Evolutionary conservation across 2,113 vertebrate species (phyloP).

Genomic region (Kryptolebias marmoratus): DNA sequence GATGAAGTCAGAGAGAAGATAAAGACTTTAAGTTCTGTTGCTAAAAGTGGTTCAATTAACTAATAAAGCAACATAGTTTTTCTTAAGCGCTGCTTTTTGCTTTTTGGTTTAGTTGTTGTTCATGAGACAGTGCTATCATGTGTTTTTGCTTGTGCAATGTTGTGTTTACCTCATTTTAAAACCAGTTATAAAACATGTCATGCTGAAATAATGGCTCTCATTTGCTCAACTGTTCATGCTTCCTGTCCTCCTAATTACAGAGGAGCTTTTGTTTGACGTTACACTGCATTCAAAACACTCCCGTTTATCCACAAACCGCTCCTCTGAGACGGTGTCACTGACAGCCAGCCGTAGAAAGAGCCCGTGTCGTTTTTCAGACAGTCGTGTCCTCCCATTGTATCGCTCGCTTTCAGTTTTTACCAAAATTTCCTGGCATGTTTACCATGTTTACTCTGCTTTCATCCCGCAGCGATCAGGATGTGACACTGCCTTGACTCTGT

Average conservation of each 20-base stretch:
- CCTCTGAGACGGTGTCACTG: constrained; percentile 7
- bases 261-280: neutral
- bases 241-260: neutral
- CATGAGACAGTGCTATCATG: neutral
- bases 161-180: too few species aligned
- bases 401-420: constrained; percentile 62
- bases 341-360: constrained; percentile 39
- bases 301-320: constrained; percentile 4
- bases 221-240: neutral
- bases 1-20: too few species aligned
- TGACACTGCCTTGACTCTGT: constrained; percentile 69
- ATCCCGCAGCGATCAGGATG: constrained; percentile 66
- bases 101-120: neutral
- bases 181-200: too few species aligned
- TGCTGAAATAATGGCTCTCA: too few species aligned
- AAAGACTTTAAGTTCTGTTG: too few species aligned
- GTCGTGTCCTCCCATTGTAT: constrained; percentile 45
- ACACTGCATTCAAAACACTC: neutral
- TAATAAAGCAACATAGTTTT: too few species aligned
- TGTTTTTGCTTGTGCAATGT: too few species aligned
- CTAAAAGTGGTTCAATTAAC: too few species aligned
- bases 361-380: constrained; percentile 41
- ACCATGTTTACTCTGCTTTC: constrained; percentile 76
- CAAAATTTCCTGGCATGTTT: constrained; percentile 72
- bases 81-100: too few species aligned